phyloP scores from a whole-genome alignment of 53 echinoderm and acorn worm species.

The Stichopus horrens region DNA sequence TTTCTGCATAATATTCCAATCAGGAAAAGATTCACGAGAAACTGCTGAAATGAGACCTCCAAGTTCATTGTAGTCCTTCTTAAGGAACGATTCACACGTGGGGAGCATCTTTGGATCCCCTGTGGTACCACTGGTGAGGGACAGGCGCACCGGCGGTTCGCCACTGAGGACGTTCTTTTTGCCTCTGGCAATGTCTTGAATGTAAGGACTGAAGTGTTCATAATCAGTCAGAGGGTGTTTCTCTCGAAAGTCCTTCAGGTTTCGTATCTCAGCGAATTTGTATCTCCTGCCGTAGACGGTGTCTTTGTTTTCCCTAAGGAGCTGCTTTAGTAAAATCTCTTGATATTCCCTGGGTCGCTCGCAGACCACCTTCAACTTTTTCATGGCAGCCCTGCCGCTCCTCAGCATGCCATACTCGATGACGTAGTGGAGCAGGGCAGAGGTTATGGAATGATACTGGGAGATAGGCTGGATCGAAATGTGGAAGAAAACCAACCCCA shows the following conservation, averaged over 20 bases:
- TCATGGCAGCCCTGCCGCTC: conserved; percentile 23
- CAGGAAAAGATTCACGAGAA: conserved; percentile 15
- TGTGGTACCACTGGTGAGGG: conserved; percentile 72
- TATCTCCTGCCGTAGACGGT: conserved; percentile 61
- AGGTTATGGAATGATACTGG: conserved; percentile 6
- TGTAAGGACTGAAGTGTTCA: conserved; percentile 65
- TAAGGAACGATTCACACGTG: not conserved
- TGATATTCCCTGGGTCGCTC: conserved; percentile 54
- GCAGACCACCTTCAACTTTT: conserved; percentile 23
- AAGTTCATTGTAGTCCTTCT: not conserved
- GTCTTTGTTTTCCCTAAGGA: conserved; percentile 44
- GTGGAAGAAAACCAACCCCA: conserved; percentile 33
- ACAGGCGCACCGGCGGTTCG: conserved; percentile 47
- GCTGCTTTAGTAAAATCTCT: conserved; percentile 52
- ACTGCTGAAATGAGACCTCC: not conserved
- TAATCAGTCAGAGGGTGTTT: conserved; percentile 72
- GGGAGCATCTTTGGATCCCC: conserved; percentile 70
- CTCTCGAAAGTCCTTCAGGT: conserved; percentile 52
- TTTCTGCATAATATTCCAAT: conserved; percentile 44
- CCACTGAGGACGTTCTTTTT: conserved; percentile 49
- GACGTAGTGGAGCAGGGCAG: conserved; percentile 38
- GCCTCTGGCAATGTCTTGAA: conserved; percentile 63
- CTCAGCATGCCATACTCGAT: conserved; percentile 39
- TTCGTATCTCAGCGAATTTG: conserved; percentile 54
- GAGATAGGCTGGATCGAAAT: conserved; percentile 33